Evolutionary conservation across 1,140 invertebrate genomes (phyloP).

Genomic region (Hyphantria cunea): DNA sequence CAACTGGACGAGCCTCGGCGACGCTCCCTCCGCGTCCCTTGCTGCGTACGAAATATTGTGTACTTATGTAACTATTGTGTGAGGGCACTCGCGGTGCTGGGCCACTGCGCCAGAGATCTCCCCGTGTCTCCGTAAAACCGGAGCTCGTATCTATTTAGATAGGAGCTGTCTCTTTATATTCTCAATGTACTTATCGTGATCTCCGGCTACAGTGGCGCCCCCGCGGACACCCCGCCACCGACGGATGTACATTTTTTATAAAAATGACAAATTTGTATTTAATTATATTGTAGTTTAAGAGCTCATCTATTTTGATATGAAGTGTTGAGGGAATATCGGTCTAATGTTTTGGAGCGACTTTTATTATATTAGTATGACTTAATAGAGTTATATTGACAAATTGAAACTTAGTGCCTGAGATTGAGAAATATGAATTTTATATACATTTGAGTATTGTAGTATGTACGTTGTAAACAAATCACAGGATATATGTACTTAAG

Average conservation of each 20-base stretch:
- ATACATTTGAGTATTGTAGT: neutral
- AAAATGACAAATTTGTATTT: slow-evolving; percentile 25
- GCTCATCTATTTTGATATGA: slow-evolving; percentile 24
- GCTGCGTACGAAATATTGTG: neutral
- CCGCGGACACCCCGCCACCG: neutral
- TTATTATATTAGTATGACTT: neutral
- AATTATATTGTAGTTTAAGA: slow-evolving; percentile 24
- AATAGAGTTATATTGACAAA: too few relatives aligned
- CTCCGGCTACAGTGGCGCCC: slow-evolving; percentile 5
- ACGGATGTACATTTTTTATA: slow-evolving; percentile 24
- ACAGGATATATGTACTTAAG: neutral
- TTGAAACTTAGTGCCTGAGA: slow-evolving; percentile 6
- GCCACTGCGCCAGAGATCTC: too few relatives aligned
- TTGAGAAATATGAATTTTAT: neutral
- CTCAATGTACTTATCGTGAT: neutral
- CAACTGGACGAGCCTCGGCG: neutral
- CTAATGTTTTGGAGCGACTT: slow-evolving; percentile 1
- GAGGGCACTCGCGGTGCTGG: neutral
- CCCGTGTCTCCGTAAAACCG: too few relatives aligned
- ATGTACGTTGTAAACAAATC: neutral
- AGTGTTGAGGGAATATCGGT: slow-evolving; percentile 1
- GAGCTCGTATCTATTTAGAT: too few relatives aligned
- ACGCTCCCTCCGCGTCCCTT: neutral
- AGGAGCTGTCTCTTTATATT: slow-evolving; percentile 2
- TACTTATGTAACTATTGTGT: neutral